Conservation (phyloP, 2,797 vertebrate species). For the Limosa lapponica region DNA sequence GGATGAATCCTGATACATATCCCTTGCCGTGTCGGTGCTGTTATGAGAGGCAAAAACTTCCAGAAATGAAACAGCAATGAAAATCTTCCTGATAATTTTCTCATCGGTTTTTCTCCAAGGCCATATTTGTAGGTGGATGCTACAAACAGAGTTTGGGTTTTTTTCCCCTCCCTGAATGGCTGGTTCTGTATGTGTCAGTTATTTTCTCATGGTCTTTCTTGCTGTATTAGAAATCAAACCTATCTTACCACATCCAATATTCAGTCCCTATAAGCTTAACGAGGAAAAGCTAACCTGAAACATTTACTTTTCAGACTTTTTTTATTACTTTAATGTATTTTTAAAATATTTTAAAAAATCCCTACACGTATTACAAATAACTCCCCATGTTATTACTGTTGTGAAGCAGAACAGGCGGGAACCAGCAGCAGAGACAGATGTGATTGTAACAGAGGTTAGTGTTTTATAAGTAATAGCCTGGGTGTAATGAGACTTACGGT, state of each 20-base stretch:
- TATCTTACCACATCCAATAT: not conserved
- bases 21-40: not conserved
- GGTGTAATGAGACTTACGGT: not conserved
- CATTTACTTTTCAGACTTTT: not conserved
- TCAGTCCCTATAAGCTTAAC: not conserved
- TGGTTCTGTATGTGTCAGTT: not conserved
- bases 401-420: slow-evolving; percentile 1
- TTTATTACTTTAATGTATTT: not conserved
- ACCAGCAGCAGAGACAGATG: not conserved
- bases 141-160: not conserved
- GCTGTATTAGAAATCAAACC: not conserved
- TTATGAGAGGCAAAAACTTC: slow-evolving; percentile 23
- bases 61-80: slow-evolving; percentile 27
- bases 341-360: not conserved
- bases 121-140: not conserved
- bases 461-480: not conserved
- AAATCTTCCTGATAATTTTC: slow-evolving; percentile 51
- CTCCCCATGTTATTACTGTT: not conserved
- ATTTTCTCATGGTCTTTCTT: not conserved
- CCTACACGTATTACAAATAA: not conserved
- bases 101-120: slow-evolving; percentile 36
- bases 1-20: slow-evolving; percentile 56
- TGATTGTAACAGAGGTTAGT: slow-evolving; percentile 2
- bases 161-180: not conserved
- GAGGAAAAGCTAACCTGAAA: not conserved